Base-by-base conservation (phyloP, 64 coral and sea anemone genomes). In the Pachyseris speciosa region DNA sequence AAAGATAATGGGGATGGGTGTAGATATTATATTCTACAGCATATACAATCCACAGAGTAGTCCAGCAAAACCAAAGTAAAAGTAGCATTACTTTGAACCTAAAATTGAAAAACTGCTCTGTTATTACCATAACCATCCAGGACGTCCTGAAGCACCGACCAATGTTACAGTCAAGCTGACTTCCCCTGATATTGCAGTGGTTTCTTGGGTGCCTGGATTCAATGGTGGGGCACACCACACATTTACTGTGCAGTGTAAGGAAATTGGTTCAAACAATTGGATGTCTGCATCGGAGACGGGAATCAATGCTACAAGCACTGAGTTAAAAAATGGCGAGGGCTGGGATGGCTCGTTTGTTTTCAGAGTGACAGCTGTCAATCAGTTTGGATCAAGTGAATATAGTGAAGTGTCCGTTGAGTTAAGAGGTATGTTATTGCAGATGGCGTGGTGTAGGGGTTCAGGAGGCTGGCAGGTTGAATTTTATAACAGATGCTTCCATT, bases 321-420 rank as follows among this genome's bases (percentile, higher is more conserved):
- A 29, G 1, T 40, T 91, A 51, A 84, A 4, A 28, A 55, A 69
- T 38, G 50, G 55, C 9, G 78, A 96, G 34, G 66, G 64, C 9
- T 69, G 37, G 80, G 58, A 80, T 72, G 78, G 64, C 5, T 13
- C 66, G 9, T 85, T 79, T 47, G 26, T 87, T 33, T 85, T 96
- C 52, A 74, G 75, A 72, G 95, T 96, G 78, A 83, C 65, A 72
- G 95, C 95, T 69, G 73, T 52, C 37, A 96, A 96, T 45, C 88
- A 84, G 15, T 93, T 90, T 80, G 95, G 95, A 9, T 69, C 36
- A 9, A 90, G 86, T 60, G 40, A 61, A n/a, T 39, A 43, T 7
- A 90, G 79, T 69, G 12, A 59, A 78, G 64, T 74, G 43, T 73
- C 52, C 60, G 77, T 81, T 61, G 37, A 20, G 12, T 61, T 81